phyloP scores from a whole-genome alignment of 2,113 vertebrate genomes.

The Eupsittula cactorum region DNA sequence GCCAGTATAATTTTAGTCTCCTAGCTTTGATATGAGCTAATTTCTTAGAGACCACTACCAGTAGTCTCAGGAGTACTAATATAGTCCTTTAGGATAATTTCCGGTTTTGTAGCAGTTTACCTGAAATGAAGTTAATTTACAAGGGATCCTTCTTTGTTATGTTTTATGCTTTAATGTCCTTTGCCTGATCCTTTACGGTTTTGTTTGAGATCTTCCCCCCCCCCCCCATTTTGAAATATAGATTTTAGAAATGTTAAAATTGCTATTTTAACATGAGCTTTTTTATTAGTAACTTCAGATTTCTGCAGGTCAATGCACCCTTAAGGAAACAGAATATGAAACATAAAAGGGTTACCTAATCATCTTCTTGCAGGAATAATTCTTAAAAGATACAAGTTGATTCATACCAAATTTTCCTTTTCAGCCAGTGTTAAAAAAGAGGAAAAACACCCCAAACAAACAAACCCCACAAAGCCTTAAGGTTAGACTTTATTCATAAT shows the following conservation, averaged over 20 bases:
- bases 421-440: background rate
- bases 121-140: background rate
- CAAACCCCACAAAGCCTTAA: background rate
- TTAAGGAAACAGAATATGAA: background rate
- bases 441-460: accelerated
- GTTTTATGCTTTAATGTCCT: background rate
- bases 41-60: background rate
- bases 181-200: background rate
- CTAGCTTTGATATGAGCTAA: background rate
- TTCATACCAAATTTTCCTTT: background rate
- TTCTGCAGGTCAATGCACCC: background rate
- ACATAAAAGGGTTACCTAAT: background rate
- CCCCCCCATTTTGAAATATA: background rate
- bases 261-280: background rate
- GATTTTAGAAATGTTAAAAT: background rate
- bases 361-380: background rate
- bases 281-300: background rate
- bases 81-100: background rate
- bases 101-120: background rate
- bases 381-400: background rate
- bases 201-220: background rate
- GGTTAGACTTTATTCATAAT: background rate
- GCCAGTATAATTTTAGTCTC: background rate
- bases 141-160: background rate
- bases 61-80: background rate